Evolutionary conservation across 2,113 vertebrate species (phyloP), one percentile per base, ranked within the genome.

Genomic region (Castor canadensis): DNA sequence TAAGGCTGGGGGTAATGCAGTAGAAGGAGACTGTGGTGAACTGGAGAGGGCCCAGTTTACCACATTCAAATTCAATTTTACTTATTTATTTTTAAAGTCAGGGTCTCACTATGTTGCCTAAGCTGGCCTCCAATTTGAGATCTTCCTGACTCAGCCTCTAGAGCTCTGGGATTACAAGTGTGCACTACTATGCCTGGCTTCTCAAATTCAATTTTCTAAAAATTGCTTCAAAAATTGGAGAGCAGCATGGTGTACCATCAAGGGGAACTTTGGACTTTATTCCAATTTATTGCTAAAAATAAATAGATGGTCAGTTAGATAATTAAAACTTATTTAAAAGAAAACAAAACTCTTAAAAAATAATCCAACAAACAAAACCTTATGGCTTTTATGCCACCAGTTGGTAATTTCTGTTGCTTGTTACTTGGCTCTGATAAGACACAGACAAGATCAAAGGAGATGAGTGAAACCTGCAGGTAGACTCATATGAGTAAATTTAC

Each of bases 241-340:
- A 73, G 11, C 32, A 32, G 28, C 7, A 9, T 49, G 3, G 8
- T 1, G 60, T 12, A 7, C 13, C 38, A 13, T 73, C 76, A 80
- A 82, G 19, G 28, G n/a, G 49, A 73, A 30, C 4, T 82, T 32
- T 60, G 60, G 91, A 12, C 3, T 87, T 83, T 83, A 83, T 80
- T 73, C 75, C 30, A 83, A 83, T 80, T 64, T 15, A 86, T 82
- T 73, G 10, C 58, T 85, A 83, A 86, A 96, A 77, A 71, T 58
- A 90, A 24, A 90, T 17, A 45, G 35, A 58, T 52, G n/a, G 30
- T 43, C 81, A 20, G 32, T 80, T 93, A 43, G 38, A 38, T 85
- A 30, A 87, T 67, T 82, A 40, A 81, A 77, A 76, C 66, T 38
- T 84, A 1, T 22, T 58, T 30, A 93, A 71, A 76, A 47, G 28